Evolutionary conservation across 2,888 invertebrate genomes (phyloP), one percentile per base, ranked within the genome.

Genomic region (Eugnorisma glareosa): DNA sequence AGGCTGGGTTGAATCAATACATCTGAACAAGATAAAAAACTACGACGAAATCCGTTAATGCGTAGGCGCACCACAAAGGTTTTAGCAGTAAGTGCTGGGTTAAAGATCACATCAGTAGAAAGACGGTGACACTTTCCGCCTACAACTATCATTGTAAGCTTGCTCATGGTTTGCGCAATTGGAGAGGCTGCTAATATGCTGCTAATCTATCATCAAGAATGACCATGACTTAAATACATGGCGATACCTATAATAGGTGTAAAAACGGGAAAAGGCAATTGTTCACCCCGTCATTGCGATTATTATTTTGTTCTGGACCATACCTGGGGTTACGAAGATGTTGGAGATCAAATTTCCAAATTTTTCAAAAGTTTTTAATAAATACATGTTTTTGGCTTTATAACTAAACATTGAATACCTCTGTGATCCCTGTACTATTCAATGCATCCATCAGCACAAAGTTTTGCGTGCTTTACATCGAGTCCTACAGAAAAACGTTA

Each of bases 51-150:
- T 61, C 63, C 51, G 69, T 57, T 72, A 45, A 45, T 75, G 81
- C 67, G 84, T 84, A 81, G 84, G 83, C 54, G 81, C 69, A 63
- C 21, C 37, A 31, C 28, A 75, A 72, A 67, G 66, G 24, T 72
- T 63, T 76, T 59, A 51, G 66, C 24, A 54, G 63, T 68, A 13
- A 64, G 51, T 28, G 43, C 40, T 67, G 31, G 69, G 67, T 73
- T 73, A 81, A 75, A 84, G 77, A 75, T 81, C 57, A 77, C 63
- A 67, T 70, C 59, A 48, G 54, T 43, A 31, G 8, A 13, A 40
- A 57, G 64, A 73, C 51, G 48, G 59, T 75, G 84, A 72, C 73
- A 73, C 66, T 51, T 40, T 48, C 15, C 76, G 31, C 84, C 84
- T 75, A 77, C n/a, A n/a, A n/a, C 81, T 48, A 28, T 13, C 7